Conservation (phyloP, 2,888 invertebrate genomes). For the Gryllus longicercus region DNA sequence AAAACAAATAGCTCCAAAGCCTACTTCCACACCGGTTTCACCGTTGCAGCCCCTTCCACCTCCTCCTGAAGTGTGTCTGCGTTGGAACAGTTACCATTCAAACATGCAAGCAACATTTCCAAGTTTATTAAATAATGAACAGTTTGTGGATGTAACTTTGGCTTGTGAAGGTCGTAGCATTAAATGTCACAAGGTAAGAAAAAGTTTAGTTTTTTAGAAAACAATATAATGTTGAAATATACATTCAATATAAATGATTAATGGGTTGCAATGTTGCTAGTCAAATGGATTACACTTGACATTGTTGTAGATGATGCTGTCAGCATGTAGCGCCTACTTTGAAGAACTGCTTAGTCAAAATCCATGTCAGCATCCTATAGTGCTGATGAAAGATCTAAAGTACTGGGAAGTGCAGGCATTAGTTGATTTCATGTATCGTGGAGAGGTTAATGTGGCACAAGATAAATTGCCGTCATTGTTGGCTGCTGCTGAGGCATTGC, state of each 20-base stretch:
- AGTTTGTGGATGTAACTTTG: slow-evolving; percentile 83
- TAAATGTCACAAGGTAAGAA: slow-evolving; percentile 71
- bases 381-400: slow-evolving; percentile 51
- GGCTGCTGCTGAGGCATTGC: slow-evolving; percentile 50
- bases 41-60: slow-evolving; percentile 23
- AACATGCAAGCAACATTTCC: slow-evolving; percentile 76
- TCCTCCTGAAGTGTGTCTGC: slow-evolving; percentile 52
- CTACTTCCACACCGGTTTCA: slow-evolving; percentile 23
- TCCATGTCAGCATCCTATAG: slow-evolving; percentile 80
- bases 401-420: slow-evolving; percentile 53
- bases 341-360: slow-evolving; percentile 76
- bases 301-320: slow-evolving; percentile 61
- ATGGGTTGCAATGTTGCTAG: too few species aligned
- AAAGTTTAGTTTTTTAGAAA: background rate
- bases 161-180: slow-evolving; percentile 83
- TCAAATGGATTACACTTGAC: background rate
- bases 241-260: too few species aligned
- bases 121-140: slow-evolving; percentile 69
- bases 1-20: slow-evolving; percentile 21
- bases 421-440: slow-evolving; percentile 54
- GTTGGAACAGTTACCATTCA: slow-evolving; percentile 80
- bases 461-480: slow-evolving; percentile 50
- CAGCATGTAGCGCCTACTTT: slow-evolving; percentile 81
- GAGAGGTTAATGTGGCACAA: slow-evolving; percentile 52
- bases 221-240: too few species aligned